Base-by-base conservation (phyloP, 2,113 vertebrate genomes). In the Empidonax alnorum region DNA sequence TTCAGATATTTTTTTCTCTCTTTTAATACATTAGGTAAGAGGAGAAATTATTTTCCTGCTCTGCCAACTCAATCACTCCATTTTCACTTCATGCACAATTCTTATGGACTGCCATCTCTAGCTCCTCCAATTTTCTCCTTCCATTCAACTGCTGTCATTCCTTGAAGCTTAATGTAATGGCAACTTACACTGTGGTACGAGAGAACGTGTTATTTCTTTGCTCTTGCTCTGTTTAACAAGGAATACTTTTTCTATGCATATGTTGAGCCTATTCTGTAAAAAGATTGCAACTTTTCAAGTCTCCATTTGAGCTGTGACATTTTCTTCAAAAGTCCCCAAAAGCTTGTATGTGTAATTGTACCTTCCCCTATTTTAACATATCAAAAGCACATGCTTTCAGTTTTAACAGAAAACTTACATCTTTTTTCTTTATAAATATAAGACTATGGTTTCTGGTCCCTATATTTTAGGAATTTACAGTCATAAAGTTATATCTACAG, bases 131-230 rank as follows among this genome's bases (percentile, higher is more conserved):
- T 77, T 86, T 94, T 77, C 75, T 71, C 50, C n/a, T 85, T 75
- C 37, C 50, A 67, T 93, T 93, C 79, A 78, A 81, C 39, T 74
- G 50, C 76, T 86, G 75, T 67, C 83, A 86, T 93, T 90, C 58
- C 71, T 92, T 80, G 68, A 83, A 92, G 63, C 39, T 35, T 20
- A 86, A 80, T 18, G 47, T 18, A 95, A 85, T 55, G 33, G 55
- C 50, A 96, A 33, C 62, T 79, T 82, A 47, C 52, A 35, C 37
- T 61, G 53, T 24, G 33, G 23, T 47, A 84, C n/a, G 33, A 80
- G 49, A 85, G 30, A 69, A 50, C 2, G 2, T 9, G 84, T 80
- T 61, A 71, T 76, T 92, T 56, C 62, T 87, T 82, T 84, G 25
- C 17, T 91, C 37, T 73, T 68, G 23, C 37, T 83, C 20, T 84